These are phyloP conservation scores for Zaprionus africanus DNA, from an alignment of 1,140 invertebrate species.

Conservation along the genomic window DNA sequence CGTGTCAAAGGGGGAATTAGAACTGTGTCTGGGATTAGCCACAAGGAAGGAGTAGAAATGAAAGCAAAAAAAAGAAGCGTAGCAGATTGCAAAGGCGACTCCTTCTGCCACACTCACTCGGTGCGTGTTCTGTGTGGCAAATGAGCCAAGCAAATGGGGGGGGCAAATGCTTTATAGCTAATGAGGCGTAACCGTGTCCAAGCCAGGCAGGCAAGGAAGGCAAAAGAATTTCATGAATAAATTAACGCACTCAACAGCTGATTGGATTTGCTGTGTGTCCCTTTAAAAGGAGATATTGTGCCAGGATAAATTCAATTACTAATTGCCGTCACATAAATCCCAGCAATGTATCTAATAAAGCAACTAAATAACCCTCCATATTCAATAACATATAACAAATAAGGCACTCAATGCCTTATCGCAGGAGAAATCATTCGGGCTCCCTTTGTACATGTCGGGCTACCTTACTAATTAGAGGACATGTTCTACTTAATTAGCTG, in stretches of 20 bases:
- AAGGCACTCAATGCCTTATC: neutral
- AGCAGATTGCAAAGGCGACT: conserved; percentile 57
- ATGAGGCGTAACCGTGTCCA: conserved; percentile 23
- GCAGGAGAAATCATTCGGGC: neutral
- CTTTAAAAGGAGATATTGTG: conserved; percentile 43
- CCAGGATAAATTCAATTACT: conserved; percentile 66
- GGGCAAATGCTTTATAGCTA: conserved; percentile 24
- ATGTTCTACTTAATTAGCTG: conserved; percentile 61
- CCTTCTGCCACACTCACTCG: conserved; percentile 37
- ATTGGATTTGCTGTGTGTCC: conserved; percentile 58
- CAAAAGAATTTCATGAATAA: conserved; percentile 70
- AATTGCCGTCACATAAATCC: conserved; percentile 39
- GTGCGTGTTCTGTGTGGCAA: conserved; percentile 71
- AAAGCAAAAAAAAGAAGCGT: conserved; percentile 6
- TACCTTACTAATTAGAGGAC: conserved; percentile 58
- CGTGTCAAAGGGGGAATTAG: conserved; percentile 72
- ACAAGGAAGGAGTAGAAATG: conserved; percentile 30
- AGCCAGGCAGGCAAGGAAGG: neutral
- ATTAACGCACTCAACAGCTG: conserved; percentile 73
- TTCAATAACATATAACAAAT: neutral
- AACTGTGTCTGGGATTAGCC: conserved; percentile 52
- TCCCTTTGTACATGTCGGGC: neutral
- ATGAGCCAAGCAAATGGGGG: conserved; percentile 34
- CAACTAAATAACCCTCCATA: neutral
- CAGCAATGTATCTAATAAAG: neutral